These are phyloP conservation scores for Ormyrus labotus DNA, from an alignment of 2,888 invertebrate species.

Conservation along the genomic window DNA sequence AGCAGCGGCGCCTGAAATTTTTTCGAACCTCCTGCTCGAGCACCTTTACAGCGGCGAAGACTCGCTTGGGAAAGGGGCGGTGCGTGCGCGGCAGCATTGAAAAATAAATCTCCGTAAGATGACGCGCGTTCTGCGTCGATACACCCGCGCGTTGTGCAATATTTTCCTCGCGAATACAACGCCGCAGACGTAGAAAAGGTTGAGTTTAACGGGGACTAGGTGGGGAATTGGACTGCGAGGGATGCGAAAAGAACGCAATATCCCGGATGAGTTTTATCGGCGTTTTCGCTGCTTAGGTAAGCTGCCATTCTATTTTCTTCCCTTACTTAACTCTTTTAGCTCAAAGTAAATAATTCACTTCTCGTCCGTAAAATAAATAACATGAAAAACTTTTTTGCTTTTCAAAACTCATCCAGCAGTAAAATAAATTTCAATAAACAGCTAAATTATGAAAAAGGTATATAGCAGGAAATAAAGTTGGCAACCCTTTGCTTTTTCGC, in stretches of 20 bases:
- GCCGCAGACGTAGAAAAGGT: neutral
- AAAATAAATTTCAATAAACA: too few species aligned
- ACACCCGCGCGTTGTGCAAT: constrained; percentile 65
- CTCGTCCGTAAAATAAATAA: too few species aligned
- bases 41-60: neutral
- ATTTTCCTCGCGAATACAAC: constrained; percentile 59
- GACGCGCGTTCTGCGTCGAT: constrained; percentile 34
- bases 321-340: neutral
- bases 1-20: constrained; percentile 1
- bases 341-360: too few species aligned
- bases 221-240: constrained; percentile 9
- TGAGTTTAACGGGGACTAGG: constrained; percentile 18
- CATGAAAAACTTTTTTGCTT: too few species aligned
- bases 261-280: constrained; percentile 61
- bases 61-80: neutral
- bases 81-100: constrained; percentile 58
- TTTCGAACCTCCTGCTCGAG: neutral
- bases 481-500: too few species aligned
- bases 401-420: too few species aligned
- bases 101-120: constrained; percentile 68
- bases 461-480: too few species aligned
- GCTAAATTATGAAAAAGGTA: too few species aligned
- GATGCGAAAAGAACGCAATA: constrained; percentile 62
- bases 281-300: constrained; percentile 64
- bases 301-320: constrained; percentile 42